Base-by-base conservation (phyloP, 53 echinoderm and acorn worm species). In the Echinarachnius parma region DNA sequence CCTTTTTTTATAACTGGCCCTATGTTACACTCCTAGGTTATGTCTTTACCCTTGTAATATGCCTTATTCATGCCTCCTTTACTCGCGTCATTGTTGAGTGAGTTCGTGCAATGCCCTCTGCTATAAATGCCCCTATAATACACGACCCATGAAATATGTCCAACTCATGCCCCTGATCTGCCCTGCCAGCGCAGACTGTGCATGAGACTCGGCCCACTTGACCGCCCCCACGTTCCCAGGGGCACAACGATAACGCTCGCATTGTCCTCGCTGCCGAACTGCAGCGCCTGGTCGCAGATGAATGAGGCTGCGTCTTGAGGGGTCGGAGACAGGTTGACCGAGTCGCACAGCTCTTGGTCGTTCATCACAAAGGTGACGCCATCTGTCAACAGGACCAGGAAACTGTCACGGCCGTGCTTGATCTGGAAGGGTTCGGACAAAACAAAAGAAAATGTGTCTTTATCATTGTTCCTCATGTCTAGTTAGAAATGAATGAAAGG, bases 211-310 rank as follows among this genome's bases (percentile, higher is more conserved):
- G 83, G 80, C 4, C 75, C 78, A 28, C 60, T 67, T n/a, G 75
- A 49, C 57, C 82, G 80, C 25, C 96, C 96, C 91, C 96, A 96
- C 42, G 85, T 90, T 9, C 76, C 96, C 9, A 96, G 53, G 10
- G 91, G 96, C 4, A 96, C 80, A 0, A 91, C 82, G 15, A 96
- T 65, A 13, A 82, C 91, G 60, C 87, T 91, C 1, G 85, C 82
- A 58, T 96, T 96, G 78, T 95, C 96, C 34, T 96, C 90, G 55
- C 96, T 96, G 27, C 96, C 96, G 66, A 86, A 96, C 74, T 96
- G 96, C 46, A 96, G 64, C 21, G 96, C 96, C 29, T 91, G 96
- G 75, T 96, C 96, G 9, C 81, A 86, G 14, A 96, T 59, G 45
- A 86, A 81, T 35, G 65, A 76, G 10, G 96, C 96, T 1, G 87